Conservation (phyloP, 2,113 vertebrate genomes). For the Archilochus colubris region DNA sequence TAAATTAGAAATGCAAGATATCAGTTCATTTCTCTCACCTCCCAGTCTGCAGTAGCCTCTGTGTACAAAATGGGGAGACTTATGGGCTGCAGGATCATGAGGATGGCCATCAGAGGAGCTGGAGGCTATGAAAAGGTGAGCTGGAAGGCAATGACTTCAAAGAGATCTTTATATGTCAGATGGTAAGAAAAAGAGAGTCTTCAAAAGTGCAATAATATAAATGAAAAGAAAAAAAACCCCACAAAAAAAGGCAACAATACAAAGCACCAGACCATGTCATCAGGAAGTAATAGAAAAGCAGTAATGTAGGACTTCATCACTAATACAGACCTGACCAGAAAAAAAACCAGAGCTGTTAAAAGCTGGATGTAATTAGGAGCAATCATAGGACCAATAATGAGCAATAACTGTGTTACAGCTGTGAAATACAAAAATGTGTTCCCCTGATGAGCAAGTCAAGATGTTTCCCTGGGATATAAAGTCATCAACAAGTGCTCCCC, state of each 20-base stretch:
- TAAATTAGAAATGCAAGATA: neutral
- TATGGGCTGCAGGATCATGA: neutral
- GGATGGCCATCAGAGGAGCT: rapidly evolving
- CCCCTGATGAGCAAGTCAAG: neutral
- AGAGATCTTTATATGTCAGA: neutral
- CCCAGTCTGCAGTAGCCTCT: neutral
- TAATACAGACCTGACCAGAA: neutral
- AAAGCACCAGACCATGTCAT: neutral
- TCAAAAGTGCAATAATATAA: neutral
- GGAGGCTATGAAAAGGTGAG: neutral
- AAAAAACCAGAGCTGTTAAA: neutral
- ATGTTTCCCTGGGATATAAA: neutral
- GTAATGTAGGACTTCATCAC: neutral
- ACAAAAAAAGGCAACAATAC: neutral
- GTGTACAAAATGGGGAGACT: neutral
- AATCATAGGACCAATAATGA: neutral
- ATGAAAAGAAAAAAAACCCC: too few species aligned
- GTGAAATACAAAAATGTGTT: neutral
- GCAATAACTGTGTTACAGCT: neutral
- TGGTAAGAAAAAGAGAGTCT: neutral
- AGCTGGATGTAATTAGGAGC: neutral
- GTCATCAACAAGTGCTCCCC: neutral
- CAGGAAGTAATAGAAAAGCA: neutral
- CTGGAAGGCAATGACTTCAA: neutral
- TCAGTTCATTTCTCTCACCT: neutral